Base-by-base conservation (phyloP, 2,797 vertebrate species). In the Sebastes iracundus region DNA sequence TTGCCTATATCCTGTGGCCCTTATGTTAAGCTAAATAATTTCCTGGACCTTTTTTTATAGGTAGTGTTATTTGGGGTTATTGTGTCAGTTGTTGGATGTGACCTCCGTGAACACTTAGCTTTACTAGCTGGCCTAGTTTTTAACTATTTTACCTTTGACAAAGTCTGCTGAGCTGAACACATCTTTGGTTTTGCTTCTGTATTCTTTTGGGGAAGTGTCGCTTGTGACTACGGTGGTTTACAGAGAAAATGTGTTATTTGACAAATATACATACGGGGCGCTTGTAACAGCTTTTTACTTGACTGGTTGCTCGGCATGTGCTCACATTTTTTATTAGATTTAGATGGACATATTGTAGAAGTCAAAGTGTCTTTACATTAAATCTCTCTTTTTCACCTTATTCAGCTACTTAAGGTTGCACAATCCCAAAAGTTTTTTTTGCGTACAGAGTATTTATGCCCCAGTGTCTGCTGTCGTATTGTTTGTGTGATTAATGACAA, bases 11-110 rank as follows among this genome's bases (percentile, higher is more conserved):
- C 93, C 91, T 90, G 88, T 92, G 85, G 84, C 81, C 88, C 90
- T 92, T 88, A 90, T 90, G 90, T 89, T 90, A 91, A 93, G 81
- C 89, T 88, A 92, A 92, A 94, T 93, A 79, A 92, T 94, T 94
- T 93, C 90, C 89, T 91, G 90, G 79, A 72, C 79, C 80, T 84
- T 85, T 93, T 71, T 46, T 79, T 38, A 90, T 87, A 83, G 72
- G 80, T 73, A 1, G 85, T 83, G 67, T 92, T 89, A 89, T 92
- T 92, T 79, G 80, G 63, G 67, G 79, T 91, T 89, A 84, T 87
- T 49, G 16, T 81, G 80, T 77, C 81, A 86, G 84, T 89, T 92
- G 83, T 88, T 91, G 59, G 71, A 77, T 81, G 35, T 85, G 80
- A 90, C 79, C 75, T 88, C 87, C 53, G 8, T 55, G 62, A 78